Percentiles rank a stretch among this genome's conserved stretches.
These are phyloP conservation scores for Hemibagrus guttatus DNA, from an alignment of 2,797 vertebrate genomes.

Conservation along the genomic window DNA sequence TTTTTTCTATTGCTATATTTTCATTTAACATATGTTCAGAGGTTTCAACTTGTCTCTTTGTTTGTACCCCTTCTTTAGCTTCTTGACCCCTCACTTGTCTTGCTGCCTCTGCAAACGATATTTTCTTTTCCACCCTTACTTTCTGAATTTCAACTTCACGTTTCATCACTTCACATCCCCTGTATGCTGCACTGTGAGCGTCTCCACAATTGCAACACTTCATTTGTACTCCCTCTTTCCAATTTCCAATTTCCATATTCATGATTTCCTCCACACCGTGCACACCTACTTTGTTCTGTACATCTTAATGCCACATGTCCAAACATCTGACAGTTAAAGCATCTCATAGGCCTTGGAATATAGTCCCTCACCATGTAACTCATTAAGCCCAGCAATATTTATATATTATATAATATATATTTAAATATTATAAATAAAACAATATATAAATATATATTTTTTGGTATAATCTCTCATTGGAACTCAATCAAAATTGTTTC, in stretches of 20 bases:
- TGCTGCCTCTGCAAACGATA: background rate
- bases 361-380: background rate
- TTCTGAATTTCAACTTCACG: background rate
- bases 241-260: background rate
- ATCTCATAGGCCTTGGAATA: background rate
- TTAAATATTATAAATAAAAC: too few species aligned
- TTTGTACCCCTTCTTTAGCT: background rate
- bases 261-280: background rate
- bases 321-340: background rate
- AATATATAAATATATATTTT: too few species aligned
- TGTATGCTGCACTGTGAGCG: background rate
- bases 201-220: background rate
- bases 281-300: background rate
- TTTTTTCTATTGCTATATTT: background rate
- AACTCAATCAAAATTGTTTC: too few species aligned
- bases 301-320: background rate
- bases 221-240: background rate
- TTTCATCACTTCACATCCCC: background rate
- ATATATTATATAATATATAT: too few species aligned
- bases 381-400: background rate
- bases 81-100: background rate
- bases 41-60: background rate
- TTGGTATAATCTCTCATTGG: background rate
- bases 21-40: background rate
- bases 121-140: background rate